Percentiles rank a stretch among this genome's conserved stretches.
Evolutionary conservation across 2,113 vertebrate genomes (phyloP).

Genomic region (Bujurquina vittata): DNA sequence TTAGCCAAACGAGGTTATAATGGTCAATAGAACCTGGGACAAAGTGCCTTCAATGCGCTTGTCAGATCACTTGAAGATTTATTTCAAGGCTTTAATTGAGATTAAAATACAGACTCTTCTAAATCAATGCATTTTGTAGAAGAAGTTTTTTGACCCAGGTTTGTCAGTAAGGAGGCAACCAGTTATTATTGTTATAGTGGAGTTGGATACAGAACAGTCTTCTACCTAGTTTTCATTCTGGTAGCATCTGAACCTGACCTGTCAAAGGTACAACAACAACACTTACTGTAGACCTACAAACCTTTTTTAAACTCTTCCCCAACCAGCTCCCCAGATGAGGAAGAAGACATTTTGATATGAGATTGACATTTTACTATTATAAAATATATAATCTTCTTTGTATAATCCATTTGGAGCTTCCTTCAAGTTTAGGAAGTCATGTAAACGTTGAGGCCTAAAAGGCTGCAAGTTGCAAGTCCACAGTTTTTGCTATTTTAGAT

Average conservation of each 20-base stretch:
- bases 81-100: not conserved
- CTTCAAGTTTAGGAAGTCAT: not conserved
- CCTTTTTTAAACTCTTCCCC: not conserved
- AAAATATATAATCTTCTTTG: not conserved
- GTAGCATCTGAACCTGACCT: constrained; percentile 78
- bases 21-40: constrained; percentile 50
- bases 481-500: not conserved
- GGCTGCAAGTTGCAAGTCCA: not conserved
- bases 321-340: not conserved
- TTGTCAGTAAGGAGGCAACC: constrained; percentile 31
- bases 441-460: not conserved
- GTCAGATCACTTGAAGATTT: not conserved
- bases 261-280: constrained; percentile 74
- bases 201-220: constrained; percentile 51
- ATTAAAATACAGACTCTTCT: not conserved
- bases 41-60: constrained; percentile 44
- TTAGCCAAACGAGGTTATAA: constrained; percentile 55
- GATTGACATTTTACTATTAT: not conserved
- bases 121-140: not conserved
- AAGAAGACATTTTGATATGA: constrained; percentile 1
- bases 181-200: constrained; percentile 56
- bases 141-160: constrained; percentile 51
- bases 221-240: constrained; percentile 77
- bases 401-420: not conserved
- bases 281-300: constrained; percentile 53